These are phyloP conservation scores for Grantiella picta DNA, from an alignment of 2,113 vertebrate genomes.

Conservation along the genomic window DNA sequence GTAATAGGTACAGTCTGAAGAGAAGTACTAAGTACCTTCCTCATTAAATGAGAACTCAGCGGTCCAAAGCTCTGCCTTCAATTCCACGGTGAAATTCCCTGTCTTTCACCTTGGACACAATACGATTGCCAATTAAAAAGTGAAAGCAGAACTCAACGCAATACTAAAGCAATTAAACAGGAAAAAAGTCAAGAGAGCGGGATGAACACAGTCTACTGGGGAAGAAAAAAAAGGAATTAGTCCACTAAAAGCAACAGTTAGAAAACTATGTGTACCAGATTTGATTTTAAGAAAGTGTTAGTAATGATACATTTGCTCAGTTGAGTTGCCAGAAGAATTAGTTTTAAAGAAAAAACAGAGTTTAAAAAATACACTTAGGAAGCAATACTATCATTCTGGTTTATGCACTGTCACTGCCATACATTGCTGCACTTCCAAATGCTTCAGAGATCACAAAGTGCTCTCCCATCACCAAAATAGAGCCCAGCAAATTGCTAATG, in stretches of 20 bases:
- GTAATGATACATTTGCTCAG: not conserved
- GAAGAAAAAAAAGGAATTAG: not conserved
- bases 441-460: not conserved
- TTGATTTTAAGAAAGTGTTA: conserved; percentile 3
- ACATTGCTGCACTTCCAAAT: not conserved
- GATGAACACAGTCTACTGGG: not conserved
- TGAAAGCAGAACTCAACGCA: not conserved
- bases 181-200: not conserved
- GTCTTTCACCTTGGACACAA: not conserved
- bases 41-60: not conserved
- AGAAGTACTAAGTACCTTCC: not conserved
- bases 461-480: not conserved
- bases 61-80: not conserved
- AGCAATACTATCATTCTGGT: not conserved
- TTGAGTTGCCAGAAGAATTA: not conserved
- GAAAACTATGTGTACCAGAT: not conserved
- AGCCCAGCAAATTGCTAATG: not conserved
- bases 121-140: not conserved
- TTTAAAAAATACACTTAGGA: not conserved
- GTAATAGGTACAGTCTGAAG: not conserved
- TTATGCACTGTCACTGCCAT: not conserved
- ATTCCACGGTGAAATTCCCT: not conserved
- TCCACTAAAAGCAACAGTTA: not conserved
- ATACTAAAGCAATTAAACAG: conserved; percentile 4
- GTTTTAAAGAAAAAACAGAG: not conserved